phyloP scores from a whole-genome alignment of 2,888 invertebrate genomes.

The Eulithis prunata region DNA sequence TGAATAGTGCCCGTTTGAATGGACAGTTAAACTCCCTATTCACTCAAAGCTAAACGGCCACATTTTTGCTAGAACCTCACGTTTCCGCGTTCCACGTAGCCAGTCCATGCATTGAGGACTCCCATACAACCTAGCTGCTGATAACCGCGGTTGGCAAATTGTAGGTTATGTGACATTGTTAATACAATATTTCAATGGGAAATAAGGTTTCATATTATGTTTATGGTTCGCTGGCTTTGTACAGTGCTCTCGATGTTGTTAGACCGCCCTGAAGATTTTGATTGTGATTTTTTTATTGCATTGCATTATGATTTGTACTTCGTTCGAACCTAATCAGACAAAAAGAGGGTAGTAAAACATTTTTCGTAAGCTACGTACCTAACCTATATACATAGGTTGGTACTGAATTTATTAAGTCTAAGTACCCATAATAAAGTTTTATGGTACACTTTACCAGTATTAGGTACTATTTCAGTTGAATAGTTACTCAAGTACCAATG shows the following conservation, averaged over 20 bases:
- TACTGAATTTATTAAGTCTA: not conserved
- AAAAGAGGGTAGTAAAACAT: no score
- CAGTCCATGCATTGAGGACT: constrained; percentile 44
- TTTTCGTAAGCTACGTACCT: no score
- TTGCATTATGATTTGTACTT: no score
- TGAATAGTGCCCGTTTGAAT: constrained; percentile 68
- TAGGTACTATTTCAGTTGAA: constrained; percentile 1
- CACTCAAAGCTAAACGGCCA: constrained; percentile 69
- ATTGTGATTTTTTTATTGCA: no score
- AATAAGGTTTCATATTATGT: constrained; percentile 17
- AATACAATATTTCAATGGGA: constrained; percentile 25
- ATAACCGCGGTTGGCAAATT: constrained; percentile 45
- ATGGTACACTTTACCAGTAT: not conserved
- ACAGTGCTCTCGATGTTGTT: no score
- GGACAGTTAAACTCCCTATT: constrained; percentile 74
- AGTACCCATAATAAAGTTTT: not conserved
- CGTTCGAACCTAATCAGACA: no score
- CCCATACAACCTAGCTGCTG: constrained; percentile 34
- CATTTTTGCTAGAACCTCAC: constrained; percentile 65
- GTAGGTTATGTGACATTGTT: constrained; percentile 33
- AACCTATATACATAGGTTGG: no score
- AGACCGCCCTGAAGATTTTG: no score
- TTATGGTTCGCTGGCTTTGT: not conserved
- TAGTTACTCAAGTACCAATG: constrained; percentile 8
- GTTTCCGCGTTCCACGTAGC: constrained; percentile 69